Base-by-base conservation (phyloP, 2,113 vertebrate species). In the Catagonus wagneri region DNA sequence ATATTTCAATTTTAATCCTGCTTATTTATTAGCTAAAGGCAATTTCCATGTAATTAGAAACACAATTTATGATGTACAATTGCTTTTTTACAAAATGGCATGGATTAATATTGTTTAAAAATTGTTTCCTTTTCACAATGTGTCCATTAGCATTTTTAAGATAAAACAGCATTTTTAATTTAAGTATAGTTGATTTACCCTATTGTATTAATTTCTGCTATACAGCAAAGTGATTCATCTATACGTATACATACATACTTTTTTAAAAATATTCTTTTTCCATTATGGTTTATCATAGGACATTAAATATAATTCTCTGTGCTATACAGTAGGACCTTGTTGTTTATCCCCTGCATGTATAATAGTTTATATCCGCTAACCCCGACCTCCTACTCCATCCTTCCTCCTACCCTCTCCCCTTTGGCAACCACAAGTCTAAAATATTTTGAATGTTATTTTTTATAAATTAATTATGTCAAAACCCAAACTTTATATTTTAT, bases 1-100 rank as follows among this genome's bases (percentile, higher is more conserved):
- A 85, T 15, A 86, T 96, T 96, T 97, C 94, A 95, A 91, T 90
- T 98, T 98, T 91, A 95, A 95, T 97, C 90, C 86, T 87, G 74
- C 72, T 97, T 97, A 1, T 97, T 98, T 98, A 98, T 97, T 98
- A 96, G 96, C 89, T 81, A 80, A 97, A 83, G 17, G 72, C 78
- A 98, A 83, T 98, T 98, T 97, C 84, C 85, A 98, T 97, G 97
- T 58, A 94, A 97, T 97, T 98, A 95, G 95, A 95, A 98, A 98
- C 93, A 69, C 32, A 50, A 98, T 95, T 98, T 90, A 95, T 94
- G 75, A 60, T 90, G 63, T 74, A 92, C 54, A 95, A 96, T 94
- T 93, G 32, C 56, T 96, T 98, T 96, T 86, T 52, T 52, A 80
- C 85, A 84, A 98, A 92, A 80, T 97, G 90, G 84, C 95, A 92